Percentiles rank a stretch among this genome's conserved stretches.
These are phyloP conservation scores for Actinia tenebrosa DNA, from an alignment of 64 coral and sea anemone species.

Conservation along the genomic window DNA sequence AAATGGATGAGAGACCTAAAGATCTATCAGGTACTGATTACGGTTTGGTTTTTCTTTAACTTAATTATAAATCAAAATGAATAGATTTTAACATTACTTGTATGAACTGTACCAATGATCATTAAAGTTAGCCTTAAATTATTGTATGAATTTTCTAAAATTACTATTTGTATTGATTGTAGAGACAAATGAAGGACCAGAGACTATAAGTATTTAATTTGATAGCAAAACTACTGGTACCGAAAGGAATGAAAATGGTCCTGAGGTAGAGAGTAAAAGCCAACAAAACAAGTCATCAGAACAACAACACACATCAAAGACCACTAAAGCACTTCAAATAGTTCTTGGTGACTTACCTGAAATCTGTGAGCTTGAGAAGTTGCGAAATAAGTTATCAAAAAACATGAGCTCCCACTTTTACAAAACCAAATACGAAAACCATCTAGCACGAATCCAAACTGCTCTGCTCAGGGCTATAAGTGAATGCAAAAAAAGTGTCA, in stretches of 20 bases:
- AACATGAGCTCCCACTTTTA: constrained; percentile 10
- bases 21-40: too few relatives aligned
- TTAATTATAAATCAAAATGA: too few relatives aligned
- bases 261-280: not conserved
- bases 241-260: not conserved
- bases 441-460: constrained; percentile 20
- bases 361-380: not conserved
- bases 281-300: not conserved
- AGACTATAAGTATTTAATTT: not conserved
- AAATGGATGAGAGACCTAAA: too few relatives aligned
- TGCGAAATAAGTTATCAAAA: not conserved
- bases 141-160: too few relatives aligned
- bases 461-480: constrained; percentile 15
- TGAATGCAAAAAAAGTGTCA: constrained; percentile 2
- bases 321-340: constrained; percentile 23
- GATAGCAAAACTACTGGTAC: not conserved
- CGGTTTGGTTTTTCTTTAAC: too few relatives aligned
- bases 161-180: not conserved
- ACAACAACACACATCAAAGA: not conserved
- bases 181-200: not conserved
- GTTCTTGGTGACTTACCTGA: constrained; percentile 23
- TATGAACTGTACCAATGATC: too few relatives aligned
- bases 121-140: too few relatives aligned
- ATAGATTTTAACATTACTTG: too few relatives aligned
- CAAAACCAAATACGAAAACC: constrained; percentile 17